These are phyloP conservation scores for Hippocampus mohnikei DNA, from an alignment of 2,113 vertebrate species.

Conservation along the genomic window DNA sequence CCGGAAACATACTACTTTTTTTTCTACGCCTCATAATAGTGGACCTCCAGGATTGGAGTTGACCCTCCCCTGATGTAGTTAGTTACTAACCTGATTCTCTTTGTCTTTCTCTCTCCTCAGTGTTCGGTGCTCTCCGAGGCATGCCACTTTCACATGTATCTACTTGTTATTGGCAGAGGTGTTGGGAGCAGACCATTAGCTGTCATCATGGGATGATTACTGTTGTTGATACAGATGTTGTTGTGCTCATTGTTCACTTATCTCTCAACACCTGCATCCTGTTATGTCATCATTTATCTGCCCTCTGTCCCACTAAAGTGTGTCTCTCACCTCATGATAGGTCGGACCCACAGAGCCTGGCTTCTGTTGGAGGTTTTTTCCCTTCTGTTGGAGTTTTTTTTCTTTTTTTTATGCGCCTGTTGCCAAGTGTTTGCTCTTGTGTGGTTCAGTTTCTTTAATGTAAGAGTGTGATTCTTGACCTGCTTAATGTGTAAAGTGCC, in stretches of 20 bases:
- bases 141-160: neutral
- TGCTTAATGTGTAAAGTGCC: neutral
- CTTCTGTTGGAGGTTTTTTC: neutral
- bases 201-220: neutral
- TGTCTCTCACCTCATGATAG: neutral
- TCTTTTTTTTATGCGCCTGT: too few relatives aligned
- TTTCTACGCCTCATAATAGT: too few relatives aligned
- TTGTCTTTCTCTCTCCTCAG: neutral
- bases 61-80: too few relatives aligned
- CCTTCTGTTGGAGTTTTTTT: too few relatives aligned
- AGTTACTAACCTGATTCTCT: neutral
- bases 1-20: too few relatives aligned
- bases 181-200: neutral
- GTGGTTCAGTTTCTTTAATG: too few relatives aligned
- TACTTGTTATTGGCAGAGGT: neutral
- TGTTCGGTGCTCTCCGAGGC: neutral
- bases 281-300: neutral
- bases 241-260: neutral
- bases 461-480: too few relatives aligned
- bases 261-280: neutral
- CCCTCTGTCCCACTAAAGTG: neutral
- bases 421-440: too few relatives aligned
- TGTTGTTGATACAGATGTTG: neutral
- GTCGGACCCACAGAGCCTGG: neutral
- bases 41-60: too few relatives aligned